phyloP scores from a whole-genome alignment of 2,888 invertebrate genomes.

The Bibio marci region DNA sequence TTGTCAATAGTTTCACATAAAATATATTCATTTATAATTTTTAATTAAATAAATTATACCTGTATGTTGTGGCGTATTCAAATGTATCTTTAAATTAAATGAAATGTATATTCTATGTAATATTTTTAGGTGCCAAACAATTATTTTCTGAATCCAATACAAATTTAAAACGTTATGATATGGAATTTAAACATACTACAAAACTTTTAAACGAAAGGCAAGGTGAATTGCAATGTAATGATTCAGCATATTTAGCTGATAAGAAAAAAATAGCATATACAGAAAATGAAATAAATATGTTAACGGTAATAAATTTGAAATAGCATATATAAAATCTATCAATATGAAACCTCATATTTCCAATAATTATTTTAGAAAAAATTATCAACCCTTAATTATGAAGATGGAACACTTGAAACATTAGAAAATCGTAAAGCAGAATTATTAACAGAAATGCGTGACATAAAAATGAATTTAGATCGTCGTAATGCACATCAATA shows the following conservation, averaged over 20 bases:
- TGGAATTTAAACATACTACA: slow-evolving; percentile 50
- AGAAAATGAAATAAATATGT: slow-evolving; percentile 35
- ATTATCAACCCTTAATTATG: slow-evolving; percentile 37
- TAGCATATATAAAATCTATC: too few species aligned
- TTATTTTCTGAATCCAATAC: slow-evolving; percentile 60
- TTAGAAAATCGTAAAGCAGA: slow-evolving; percentile 33
- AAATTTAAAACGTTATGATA: slow-evolving; percentile 56
- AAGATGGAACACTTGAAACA: slow-evolving; percentile 39
- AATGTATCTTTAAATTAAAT: too few species aligned
- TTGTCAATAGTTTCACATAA: too few species aligned
- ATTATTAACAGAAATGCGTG: slow-evolving; percentile 37
- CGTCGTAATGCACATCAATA: slow-evolving; percentile 21
- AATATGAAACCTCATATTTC: too few species aligned
- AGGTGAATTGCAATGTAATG: slow-evolving; percentile 45
- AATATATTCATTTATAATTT: neutral
- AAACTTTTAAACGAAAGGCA: slow-evolving; percentile 45
- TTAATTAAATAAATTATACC: slow-evolving; percentile 1
- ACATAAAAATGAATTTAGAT: slow-evolving; percentile 25
- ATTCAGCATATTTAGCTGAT: slow-evolving; percentile 48
- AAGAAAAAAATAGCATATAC: slow-evolving; percentile 37
- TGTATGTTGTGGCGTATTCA: too few species aligned
- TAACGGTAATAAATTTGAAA: slow-evolving; percentile 32
- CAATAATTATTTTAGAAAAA: slow-evolving; percentile 35
- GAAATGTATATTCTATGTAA: too few species aligned
- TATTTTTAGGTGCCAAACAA: slow-evolving; percentile 48